Conservation (phyloP, 2,113 vertebrate genomes). For the Theristicus caerulescens region DNA sequence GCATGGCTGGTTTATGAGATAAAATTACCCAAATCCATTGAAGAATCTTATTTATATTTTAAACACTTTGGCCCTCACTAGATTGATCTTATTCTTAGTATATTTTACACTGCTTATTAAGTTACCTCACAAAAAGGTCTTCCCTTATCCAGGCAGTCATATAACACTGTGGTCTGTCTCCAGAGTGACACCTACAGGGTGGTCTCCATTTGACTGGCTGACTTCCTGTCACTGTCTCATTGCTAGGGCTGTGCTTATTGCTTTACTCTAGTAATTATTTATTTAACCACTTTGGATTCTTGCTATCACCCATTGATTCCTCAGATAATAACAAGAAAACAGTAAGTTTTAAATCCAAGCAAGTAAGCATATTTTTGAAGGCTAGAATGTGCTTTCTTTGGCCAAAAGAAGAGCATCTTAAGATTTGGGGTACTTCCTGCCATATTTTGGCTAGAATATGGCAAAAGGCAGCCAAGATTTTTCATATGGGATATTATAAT, state of each 20-base stretch:
- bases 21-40: neutral
- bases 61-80: neutral
- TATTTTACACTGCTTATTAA: neutral
- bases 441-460: slow-evolving; percentile 8
- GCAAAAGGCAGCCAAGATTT: slow-evolving; percentile 42
- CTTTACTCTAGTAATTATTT: neutral
- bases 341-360: neutral
- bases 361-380: neutral
- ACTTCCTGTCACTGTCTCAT: neutral
- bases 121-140: neutral
- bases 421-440: neutral
- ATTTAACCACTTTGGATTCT: neutral
- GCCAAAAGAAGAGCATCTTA: neutral
- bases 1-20: neutral
- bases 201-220: neutral
- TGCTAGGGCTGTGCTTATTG: neutral
- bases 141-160: neutral
- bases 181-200: neutral
- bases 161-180: neutral
- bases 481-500: slow-evolving; percentile 74
- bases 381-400: neutral
- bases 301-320: neutral
- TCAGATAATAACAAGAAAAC: neutral
- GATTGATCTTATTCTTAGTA: neutral
- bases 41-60: neutral